A percentile compares a stretch with the other conserved stretches of the same genome.
phyloP scores from a whole-genome alignment of 2,797 vertebrate species.

The Macropus fuliginosus region DNA sequence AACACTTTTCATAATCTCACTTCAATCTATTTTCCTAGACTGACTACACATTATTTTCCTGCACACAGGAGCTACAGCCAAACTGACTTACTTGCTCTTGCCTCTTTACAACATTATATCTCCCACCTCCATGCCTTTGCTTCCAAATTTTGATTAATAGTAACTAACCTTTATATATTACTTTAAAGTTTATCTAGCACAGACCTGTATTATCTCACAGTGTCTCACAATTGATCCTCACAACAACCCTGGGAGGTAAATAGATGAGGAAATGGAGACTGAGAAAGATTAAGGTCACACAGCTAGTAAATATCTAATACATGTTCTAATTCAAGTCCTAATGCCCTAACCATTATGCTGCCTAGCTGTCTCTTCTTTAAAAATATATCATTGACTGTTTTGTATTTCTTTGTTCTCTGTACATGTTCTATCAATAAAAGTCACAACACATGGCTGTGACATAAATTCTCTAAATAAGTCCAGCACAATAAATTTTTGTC shows the following conservation, averaged over 20 bases:
- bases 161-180: not conserved
- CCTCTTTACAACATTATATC: not conserved
- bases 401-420: constrained; percentile 9
- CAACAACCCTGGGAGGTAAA: not conserved
- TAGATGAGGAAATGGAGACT: not conserved
- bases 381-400: not conserved
- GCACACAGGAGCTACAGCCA: not conserved
- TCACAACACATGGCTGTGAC: constrained; percentile 34
- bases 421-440: constrained; percentile 24
- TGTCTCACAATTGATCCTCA: not conserved
- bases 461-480: constrained; percentile 36
- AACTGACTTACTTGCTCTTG: not conserved
- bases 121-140: not conserved
- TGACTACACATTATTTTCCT: not conserved
- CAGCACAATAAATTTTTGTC: constrained; percentile 8
- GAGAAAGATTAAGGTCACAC: not conserved
- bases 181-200: not conserved
- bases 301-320: not conserved
- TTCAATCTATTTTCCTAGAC: not conserved
- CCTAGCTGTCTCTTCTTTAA: not conserved
- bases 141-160: not conserved
- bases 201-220: not conserved
- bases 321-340: not conserved
- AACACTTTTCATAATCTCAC: not conserved
- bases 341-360: not conserved